Conservation (phyloP, 2,113 vertebrate species). For the Phasianus colchicus region DNA sequence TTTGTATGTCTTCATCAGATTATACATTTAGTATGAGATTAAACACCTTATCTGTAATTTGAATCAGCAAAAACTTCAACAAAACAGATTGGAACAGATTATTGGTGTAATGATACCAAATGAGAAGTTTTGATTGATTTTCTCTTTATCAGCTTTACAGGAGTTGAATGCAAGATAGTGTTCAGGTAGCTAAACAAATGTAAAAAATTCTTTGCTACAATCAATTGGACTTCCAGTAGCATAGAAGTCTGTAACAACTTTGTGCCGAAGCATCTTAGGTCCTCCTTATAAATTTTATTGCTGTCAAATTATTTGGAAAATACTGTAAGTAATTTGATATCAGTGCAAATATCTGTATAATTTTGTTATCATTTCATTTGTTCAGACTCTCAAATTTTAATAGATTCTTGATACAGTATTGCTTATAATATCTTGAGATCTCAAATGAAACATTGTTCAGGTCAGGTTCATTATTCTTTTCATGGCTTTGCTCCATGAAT, state of each 20-base stretch:
- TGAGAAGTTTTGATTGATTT: background rate
- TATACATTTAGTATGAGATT: background rate
- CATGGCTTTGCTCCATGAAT: constrained; percentile 57
- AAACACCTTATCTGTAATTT: background rate
- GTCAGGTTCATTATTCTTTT: constrained; percentile 59
- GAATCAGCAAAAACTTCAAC: background rate
- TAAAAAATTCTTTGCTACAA: background rate
- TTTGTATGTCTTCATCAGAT: background rate
- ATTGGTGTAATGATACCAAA: background rate
- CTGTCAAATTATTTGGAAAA: background rate
- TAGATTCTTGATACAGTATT: background rate
- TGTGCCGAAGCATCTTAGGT: fast-evolving
- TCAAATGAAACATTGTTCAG: background rate
- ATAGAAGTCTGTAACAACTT: background rate
- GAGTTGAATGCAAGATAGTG: background rate
- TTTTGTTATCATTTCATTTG: background rate
- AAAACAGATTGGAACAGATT: background rate
- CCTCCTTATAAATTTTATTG: background rate
- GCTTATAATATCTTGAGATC: constrained; percentile 34
- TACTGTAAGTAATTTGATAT: background rate
- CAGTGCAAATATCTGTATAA: background rate
- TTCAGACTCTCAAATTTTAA: background rate
- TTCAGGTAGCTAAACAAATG: background rate
- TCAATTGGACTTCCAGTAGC: background rate
- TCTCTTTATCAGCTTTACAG: background rate